phyloP scores from a whole-genome alignment of 2,888 invertebrate genomes.

The Drymonia ruficornis region DNA sequence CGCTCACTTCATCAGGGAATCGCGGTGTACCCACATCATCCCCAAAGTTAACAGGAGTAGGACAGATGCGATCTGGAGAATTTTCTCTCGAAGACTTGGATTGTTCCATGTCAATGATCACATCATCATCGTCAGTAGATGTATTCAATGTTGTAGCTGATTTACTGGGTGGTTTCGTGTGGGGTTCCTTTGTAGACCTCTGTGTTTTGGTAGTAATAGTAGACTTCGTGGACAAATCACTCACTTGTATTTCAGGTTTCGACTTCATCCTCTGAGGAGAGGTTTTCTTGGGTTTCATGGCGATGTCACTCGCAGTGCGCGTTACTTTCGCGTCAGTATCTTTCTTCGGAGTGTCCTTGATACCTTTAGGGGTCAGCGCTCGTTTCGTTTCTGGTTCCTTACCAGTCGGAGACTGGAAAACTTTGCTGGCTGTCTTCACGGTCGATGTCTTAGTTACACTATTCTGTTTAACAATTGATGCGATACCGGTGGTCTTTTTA shows the following conservation, averaged over 20 bases:
- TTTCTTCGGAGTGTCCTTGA: constrained; percentile 67
- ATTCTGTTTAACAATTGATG: constrained; percentile 53
- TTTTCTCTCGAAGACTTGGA: constrained; percentile 91
- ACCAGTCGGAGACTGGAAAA: constrained; percentile 38
- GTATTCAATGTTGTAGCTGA: constrained; percentile 81
- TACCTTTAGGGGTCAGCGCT: constrained; percentile 61
- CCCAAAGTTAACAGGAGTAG: constrained; percentile 85
- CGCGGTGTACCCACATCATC: constrained; percentile 87
- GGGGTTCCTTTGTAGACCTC: constrained; percentile 56
- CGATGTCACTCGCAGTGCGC: constrained; percentile 84
- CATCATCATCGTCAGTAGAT: constrained; percentile 82
- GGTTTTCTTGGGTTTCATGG: constrained; percentile 77
- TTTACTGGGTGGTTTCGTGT: constrained; percentile 66
- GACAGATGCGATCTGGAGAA: constrained; percentile 89
- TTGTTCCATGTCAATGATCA: constrained; percentile 88
- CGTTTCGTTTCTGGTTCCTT: constrained; percentile 66
- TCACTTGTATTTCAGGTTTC: constrained; percentile 79
- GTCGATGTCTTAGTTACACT: constrained; percentile 51
- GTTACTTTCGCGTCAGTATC: constrained; percentile 75
- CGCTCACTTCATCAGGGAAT: constrained; percentile 90
- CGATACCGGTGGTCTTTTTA: constrained; percentile 54
- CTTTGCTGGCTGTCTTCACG: constrained; percentile 51
- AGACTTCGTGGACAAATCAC: constrained; percentile 61
- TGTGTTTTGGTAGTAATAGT: constrained; percentile 52
- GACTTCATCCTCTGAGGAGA: constrained; percentile 76